Conservation (phyloP, 1,140 invertebrate genomes). For the Dreissena polymorpha region DNA sequence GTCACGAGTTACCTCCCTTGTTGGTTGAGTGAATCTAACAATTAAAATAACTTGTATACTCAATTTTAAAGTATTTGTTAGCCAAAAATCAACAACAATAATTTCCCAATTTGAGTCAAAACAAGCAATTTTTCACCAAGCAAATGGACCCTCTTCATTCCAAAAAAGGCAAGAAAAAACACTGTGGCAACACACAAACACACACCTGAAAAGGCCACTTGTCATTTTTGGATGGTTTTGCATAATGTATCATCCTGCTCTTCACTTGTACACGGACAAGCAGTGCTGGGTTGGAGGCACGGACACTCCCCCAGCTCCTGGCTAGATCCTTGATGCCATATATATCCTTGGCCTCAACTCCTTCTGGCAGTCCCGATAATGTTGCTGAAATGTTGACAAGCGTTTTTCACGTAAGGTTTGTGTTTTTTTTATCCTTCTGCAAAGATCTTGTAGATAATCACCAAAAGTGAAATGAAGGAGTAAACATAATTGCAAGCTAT, state of each 20-base stretch:
- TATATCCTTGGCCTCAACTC: slow-evolving; percentile 33
- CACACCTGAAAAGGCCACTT: slow-evolving; percentile 68
- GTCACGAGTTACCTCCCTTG: too few relatives aligned
- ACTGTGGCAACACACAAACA: not conserved
- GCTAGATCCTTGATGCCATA: slow-evolving; percentile 57
- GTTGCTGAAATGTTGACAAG: not conserved
- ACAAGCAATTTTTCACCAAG: not conserved
- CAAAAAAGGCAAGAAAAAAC: not conserved
- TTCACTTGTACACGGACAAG: slow-evolving; percentile 60
- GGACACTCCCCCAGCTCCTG: slow-evolving; percentile 50
- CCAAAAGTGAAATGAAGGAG: too few relatives aligned
- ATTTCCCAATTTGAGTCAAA: not conserved
- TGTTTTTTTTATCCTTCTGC: too few relatives aligned
- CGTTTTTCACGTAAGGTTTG: too few relatives aligned
- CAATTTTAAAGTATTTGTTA: not conserved
- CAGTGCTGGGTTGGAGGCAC: slow-evolving; percentile 48
- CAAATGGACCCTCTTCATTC: not conserved
- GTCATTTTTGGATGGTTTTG: slow-evolving; percentile 57
- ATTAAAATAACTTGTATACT: not conserved
- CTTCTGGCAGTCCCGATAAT: not conserved
- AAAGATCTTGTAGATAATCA: too few relatives aligned
- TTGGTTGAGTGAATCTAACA: not conserved
- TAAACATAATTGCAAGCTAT: too few relatives aligned
- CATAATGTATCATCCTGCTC: slow-evolving; percentile 63
- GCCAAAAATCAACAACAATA: too few relatives aligned